phyloP scores from a whole-genome alignment of 2,113 vertebrate species.

The Corynorhinus townsendii region DNA sequence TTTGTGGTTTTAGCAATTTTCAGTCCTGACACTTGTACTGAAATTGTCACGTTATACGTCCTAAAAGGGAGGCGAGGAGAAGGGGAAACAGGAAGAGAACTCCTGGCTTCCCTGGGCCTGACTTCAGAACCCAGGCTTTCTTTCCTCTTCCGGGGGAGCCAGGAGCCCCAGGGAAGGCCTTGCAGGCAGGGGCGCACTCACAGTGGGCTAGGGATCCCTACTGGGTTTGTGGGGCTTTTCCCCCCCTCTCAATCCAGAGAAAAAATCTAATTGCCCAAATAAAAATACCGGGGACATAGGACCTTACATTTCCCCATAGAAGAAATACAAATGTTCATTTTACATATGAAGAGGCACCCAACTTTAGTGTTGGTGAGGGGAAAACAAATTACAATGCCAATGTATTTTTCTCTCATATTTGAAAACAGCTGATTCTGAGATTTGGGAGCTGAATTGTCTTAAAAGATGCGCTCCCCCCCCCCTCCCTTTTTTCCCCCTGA shows the following conservation, averaged over 20 bases:
- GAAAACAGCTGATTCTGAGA: background rate
- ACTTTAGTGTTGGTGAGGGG: background rate
- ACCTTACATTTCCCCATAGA: background rate
- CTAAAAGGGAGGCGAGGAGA: background rate
- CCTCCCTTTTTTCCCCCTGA: background rate
- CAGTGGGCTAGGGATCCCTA: background rate
- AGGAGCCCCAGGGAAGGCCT: background rate
- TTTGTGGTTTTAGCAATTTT: slow-evolving; percentile 12
- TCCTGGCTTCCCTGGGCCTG: background rate
- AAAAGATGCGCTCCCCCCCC: background rate
- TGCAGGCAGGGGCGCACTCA: background rate
- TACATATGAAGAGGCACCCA: background rate
- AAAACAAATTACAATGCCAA: background rate
- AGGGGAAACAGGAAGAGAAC: background rate
- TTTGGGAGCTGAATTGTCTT: background rate
- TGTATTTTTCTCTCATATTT: background rate
- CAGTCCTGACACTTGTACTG: background rate
- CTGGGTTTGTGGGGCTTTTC: too few species aligned
- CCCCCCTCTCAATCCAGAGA: background rate
- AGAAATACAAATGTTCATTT: background rate
- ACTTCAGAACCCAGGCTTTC: background rate
- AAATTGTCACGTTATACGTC: background rate
- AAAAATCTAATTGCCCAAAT: background rate
- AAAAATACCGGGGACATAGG: background rate
- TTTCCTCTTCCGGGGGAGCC: background rate